Percentiles rank a stretch among this genome's conserved stretches.
Conservation (phyloP, 2,888 invertebrate genomes). For the Clivina fossor region DNA sequence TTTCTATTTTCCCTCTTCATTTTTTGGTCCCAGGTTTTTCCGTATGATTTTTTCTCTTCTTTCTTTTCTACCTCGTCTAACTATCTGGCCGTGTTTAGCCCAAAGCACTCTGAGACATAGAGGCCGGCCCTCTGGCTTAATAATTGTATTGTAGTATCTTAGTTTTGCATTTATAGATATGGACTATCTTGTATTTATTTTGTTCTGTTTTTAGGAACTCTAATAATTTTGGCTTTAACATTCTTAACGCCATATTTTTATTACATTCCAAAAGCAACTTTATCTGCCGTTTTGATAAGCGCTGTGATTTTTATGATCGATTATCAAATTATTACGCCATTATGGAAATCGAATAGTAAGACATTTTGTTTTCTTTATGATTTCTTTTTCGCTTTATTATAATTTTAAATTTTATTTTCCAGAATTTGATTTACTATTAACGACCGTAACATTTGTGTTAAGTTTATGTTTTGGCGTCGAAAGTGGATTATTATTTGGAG, state of each 20-base stretch:
- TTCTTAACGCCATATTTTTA: slow-evolving; percentile 87
- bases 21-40: too few species aligned
- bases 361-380: too few species aligned
- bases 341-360: slow-evolving; percentile 61
- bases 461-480: slow-evolving; percentile 74
- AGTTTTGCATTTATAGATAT: too few species aligned
- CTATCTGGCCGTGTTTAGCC: too few species aligned
- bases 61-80: too few species aligned
- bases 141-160: too few species aligned
- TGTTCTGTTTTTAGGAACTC: slow-evolving; percentile 61
- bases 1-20: too few species aligned
- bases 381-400: too few species aligned
- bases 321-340: slow-evolving; percentile 55
- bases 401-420: slow-evolving; percentile 38
- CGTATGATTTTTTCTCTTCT: too few species aligned
- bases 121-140: too few species aligned
- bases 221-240: slow-evolving; percentile 79
- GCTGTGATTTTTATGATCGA: slow-evolving; percentile 85
- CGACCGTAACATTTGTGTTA: slow-evolving; percentile 67
- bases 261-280: slow-evolving; percentile 80
- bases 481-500: slow-evolving; percentile 75
- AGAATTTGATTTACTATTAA: slow-evolving; percentile 57
- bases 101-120: too few species aligned
- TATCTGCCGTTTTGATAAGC: slow-evolving; percentile 85
- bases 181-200: slow-evolving; percentile 1